A percentile compares a stretch with the other conserved stretches of the same genome.
Evolutionary conservation across 2,888 invertebrate species (phyloP).

Genomic region (Thymelicus sylvestris): DNA sequence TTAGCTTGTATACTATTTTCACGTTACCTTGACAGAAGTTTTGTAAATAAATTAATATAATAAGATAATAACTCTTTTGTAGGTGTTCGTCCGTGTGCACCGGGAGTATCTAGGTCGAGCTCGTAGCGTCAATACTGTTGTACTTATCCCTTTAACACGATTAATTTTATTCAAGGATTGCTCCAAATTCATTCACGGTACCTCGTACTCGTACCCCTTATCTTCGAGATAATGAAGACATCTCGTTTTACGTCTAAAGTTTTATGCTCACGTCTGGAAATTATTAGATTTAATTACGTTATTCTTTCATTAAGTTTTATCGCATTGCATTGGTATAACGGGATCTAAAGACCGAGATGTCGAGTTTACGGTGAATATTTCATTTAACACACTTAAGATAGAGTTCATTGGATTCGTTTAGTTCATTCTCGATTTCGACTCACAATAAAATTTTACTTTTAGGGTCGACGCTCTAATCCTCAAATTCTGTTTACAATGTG

Average conservation of each 20-base stretch:
- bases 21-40: background rate
- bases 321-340: no score
- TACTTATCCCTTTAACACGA: slow-evolving; percentile 37
- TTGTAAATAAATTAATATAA: background rate
- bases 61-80: background rate
- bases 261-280: no score
- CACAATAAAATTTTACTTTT: no score
- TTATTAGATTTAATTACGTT: no score
- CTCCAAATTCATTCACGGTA: background rate
- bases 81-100: background rate
- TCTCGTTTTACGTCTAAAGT: background rate
- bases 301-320: no score
- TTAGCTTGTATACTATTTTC: background rate
- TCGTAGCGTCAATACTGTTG: slow-evolving; percentile 45
- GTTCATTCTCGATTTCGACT: no score
- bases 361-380: no score
- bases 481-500: no score
- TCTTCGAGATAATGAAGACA: background rate
- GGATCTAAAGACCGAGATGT: no score
- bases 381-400: no score
- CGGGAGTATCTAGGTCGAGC: background rate
- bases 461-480: no score
- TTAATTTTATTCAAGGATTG: slow-evolving; percentile 19
- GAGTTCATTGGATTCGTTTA: no score
- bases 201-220: background rate